Evolutionary conservation across 1,140 invertebrate genomes (phyloP).

Genomic region (Physella acuta): DNA sequence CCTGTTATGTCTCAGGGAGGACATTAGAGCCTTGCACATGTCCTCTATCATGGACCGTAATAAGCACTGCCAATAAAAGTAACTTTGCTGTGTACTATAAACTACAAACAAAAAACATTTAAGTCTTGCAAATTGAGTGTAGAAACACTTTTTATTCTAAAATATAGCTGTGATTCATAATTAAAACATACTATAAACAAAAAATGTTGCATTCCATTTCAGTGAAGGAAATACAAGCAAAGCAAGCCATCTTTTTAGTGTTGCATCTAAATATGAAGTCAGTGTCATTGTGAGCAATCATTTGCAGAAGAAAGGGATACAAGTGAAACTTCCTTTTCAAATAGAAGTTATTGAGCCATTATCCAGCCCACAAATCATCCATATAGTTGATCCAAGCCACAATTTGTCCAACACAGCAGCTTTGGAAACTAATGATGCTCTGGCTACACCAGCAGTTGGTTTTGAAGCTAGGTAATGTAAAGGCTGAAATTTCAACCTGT

Average conservation of each 20-base stretch:
- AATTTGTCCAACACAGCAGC: not conserved
- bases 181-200: too few relatives aligned
- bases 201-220: not conserved
- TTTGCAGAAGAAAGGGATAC: slow-evolving; percentile 19
- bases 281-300: slow-evolving; percentile 30
- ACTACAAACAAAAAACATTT: too few relatives aligned
- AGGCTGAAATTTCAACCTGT: not conserved
- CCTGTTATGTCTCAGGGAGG: too few relatives aligned
- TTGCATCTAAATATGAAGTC: slow-evolving; percentile 25
- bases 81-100: too few relatives aligned
- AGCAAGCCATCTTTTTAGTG: slow-evolving; percentile 20
- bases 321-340: slow-evolving; percentile 7
- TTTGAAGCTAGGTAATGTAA: slow-evolving; percentile 29
- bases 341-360: slow-evolving; percentile 27
- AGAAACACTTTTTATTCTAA: too few relatives aligned
- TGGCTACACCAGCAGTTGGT: not conserved
- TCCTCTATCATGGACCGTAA: too few relatives aligned
- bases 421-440: not conserved
- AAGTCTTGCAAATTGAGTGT: too few relatives aligned
- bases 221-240: slow-evolving; percentile 27
- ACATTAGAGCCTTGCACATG: too few relatives aligned
- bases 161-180: too few relatives aligned
- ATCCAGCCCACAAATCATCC: not conserved
- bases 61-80: too few relatives aligned
- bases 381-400: not conserved